Conservation (phyloP, 2,888 invertebrate species). For the Chloromyia formosa region DNA sequence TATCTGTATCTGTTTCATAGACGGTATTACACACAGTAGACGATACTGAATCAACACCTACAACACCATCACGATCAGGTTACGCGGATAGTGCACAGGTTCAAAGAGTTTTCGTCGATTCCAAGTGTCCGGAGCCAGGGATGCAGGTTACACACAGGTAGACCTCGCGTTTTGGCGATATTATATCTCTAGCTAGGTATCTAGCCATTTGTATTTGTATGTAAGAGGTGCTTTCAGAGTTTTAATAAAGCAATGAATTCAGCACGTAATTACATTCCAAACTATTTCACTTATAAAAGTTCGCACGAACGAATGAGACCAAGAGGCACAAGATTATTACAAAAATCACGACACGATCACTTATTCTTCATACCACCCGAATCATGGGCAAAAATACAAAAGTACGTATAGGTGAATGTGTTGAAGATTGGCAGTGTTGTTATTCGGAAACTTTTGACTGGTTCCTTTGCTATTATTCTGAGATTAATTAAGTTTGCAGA, state of each 20-base stretch:
- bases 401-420: background rate
- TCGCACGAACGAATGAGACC: slow-evolving; percentile 42
- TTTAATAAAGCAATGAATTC: slow-evolving; percentile 50
- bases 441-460: too few species aligned
- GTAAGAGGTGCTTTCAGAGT: slow-evolving; percentile 13
- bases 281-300: slow-evolving; percentile 47
- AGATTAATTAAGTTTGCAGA: too few species aligned
- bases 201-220: slow-evolving; percentile 37
- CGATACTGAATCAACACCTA: slow-evolving; percentile 31
- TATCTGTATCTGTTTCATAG: background rate
- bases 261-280: slow-evolving; percentile 48
- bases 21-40: slow-evolving; percentile 18
- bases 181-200: background rate
- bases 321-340: slow-evolving; percentile 45
- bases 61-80: slow-evolving; percentile 22
- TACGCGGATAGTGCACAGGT: background rate
- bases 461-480: too few species aligned
- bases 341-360: slow-evolving; percentile 50
- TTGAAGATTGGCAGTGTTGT: too few species aligned
- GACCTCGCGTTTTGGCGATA: slow-evolving; percentile 8
- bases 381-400: slow-evolving; percentile 20
- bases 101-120: slow-evolving; percentile 30
- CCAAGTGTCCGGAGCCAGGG: slow-evolving; percentile 11
- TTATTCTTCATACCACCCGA: slow-evolving; percentile 36
- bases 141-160: slow-evolving; percentile 27